Percentiles rank a stretch among this genome's conserved stretches.
Evolutionary conservation across 1,140 invertebrate species (phyloP).

Genomic region (Drosophila nannoptera): DNA sequence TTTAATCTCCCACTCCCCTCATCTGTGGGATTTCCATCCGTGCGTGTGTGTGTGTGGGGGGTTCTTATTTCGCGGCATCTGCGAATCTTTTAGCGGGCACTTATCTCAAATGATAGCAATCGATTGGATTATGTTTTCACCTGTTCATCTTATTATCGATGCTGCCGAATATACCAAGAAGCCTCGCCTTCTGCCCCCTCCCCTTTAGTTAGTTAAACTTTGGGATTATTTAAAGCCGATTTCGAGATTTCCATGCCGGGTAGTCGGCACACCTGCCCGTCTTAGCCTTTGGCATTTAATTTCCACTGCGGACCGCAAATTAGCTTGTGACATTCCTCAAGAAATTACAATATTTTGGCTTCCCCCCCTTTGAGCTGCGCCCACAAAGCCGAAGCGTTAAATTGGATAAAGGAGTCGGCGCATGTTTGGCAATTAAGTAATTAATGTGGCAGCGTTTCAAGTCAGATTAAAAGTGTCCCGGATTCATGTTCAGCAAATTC

Average conservation of each 20-base stretch:
- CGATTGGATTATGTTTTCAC: conserved; percentile 45
- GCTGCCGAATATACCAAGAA: neutral
- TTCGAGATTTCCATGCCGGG: too few relatives aligned
- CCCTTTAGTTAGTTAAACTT: too few relatives aligned
- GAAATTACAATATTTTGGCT: neutral
- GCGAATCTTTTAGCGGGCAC: conserved; percentile 29
- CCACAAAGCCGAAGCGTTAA: neutral
- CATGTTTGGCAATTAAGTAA: conserved; percentile 1
- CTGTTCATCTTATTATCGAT: conserved; percentile 30
- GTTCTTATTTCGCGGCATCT: conserved; percentile 17
- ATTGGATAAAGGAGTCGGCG: conserved; percentile 9
- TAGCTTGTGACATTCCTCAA: neutral
- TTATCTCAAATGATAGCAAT: conserved; percentile 39
- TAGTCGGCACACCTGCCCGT: too few relatives aligned
- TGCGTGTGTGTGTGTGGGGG: neutral
- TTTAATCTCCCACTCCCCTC: too few relatives aligned
- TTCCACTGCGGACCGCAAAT: conserved; percentile 8
- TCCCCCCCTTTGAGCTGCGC: neutral
- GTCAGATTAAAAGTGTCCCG: neutral
- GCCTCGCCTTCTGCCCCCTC: too few relatives aligned
- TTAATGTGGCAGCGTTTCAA: neutral
- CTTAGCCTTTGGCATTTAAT: neutral
- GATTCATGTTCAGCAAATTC: conserved; percentile 2
- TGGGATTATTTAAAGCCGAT: too few relatives aligned
- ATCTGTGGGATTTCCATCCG: too few relatives aligned